Base-by-base conservation (phyloP, 2,888 invertebrate genomes). In the Xanthia icteritia region DNA sequence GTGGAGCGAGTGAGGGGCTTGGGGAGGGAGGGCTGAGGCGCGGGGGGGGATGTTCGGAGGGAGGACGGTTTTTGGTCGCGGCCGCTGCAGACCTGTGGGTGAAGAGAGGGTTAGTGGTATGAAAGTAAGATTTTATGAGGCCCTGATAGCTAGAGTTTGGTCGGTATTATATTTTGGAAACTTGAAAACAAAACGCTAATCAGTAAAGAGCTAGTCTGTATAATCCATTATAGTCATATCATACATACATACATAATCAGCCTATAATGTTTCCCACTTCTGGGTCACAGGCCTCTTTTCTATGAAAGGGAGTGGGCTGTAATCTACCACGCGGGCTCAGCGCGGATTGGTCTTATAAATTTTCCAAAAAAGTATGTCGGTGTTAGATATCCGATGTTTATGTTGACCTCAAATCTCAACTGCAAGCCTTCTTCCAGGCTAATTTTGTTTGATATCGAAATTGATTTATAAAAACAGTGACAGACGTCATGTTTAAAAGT, bases 61-160 rank as follows among this genome's bases (percentile, higher is more conserved):
- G 82, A 39, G 1, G 94, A 92, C 0, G 97, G 97, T 71, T 97
- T 97, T 75, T 94, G 95, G 65, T 97, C 97, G 27, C 97, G 93
- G 3, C 97, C 97, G 89, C 96, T 96, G 94, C 97, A 97, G 0
- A 97, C 96, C 97, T 97, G 92, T 17, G 17, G 11, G 17, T 0
- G 6, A 9, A 69, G 5, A 36, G 0, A 11, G 4, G 1, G 20
- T 73, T 39, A 66, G 8, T 66, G 13, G 27, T 27, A 2, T 23
- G 54, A 11, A n/a, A 51, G 20, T 51, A 51, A 20, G 20, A 51
- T 23, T 51, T 51, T 51, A 2, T 51, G 17, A 15, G 15, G 45
- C 0, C 45, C 5, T 5, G 15, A 48, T 5, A 3, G 15, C 4
- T 15, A 48, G 45, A 45, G 13, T 48, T 5, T 48, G 51, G 20